These are phyloP conservation scores for Apaloderma vittatum DNA, from an alignment of 2,113 vertebrate species.

Conservation along the genomic window DNA sequence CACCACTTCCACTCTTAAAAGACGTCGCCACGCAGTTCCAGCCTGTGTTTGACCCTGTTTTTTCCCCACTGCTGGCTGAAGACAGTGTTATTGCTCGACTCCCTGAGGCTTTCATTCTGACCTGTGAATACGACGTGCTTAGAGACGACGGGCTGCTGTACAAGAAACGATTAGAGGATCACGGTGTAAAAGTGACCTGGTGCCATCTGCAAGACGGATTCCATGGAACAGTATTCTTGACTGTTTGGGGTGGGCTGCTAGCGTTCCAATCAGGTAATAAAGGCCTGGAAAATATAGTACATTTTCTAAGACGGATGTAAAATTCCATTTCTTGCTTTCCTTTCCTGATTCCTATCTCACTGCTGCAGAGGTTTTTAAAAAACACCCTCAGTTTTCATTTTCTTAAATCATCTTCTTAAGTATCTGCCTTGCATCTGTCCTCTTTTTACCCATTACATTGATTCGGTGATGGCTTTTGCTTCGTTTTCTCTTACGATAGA, in stretches of 20 bases:
- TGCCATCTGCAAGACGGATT: conserved; percentile 82
- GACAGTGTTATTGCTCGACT: conserved; percentile 33
- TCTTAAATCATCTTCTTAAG: neutral
- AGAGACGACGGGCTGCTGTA: conserved; percentile 85
- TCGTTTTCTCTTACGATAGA: neutral
- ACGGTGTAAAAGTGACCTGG: conserved; percentile 80
- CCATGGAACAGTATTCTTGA: conserved; percentile 77
- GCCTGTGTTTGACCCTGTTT: rapidly evolving
- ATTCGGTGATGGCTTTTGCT: neutral
- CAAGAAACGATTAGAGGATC: conserved; percentile 81
- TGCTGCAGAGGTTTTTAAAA: neutral
- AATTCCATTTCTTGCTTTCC: neutral
- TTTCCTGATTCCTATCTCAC: neutral
- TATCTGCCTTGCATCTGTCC: neutral
- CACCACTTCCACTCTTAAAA: conserved; percentile 25
- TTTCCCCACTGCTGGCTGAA: conserved; percentile 52
- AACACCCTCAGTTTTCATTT: neutral
- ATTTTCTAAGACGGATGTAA: conserved; percentile 73
- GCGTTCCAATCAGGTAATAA: conserved; percentile 67
- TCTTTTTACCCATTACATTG: neutral
- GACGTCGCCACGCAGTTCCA: neutral
- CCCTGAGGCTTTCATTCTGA: conserved; percentile 75
- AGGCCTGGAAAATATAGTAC: conserved; percentile 59
- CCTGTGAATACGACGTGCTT: conserved; percentile 81
- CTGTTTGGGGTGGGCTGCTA: neutral